Conservation (phyloP, 37 sponge, comb jelly and placozoan genomes). For the Petrosia ficiformis region DNA sequence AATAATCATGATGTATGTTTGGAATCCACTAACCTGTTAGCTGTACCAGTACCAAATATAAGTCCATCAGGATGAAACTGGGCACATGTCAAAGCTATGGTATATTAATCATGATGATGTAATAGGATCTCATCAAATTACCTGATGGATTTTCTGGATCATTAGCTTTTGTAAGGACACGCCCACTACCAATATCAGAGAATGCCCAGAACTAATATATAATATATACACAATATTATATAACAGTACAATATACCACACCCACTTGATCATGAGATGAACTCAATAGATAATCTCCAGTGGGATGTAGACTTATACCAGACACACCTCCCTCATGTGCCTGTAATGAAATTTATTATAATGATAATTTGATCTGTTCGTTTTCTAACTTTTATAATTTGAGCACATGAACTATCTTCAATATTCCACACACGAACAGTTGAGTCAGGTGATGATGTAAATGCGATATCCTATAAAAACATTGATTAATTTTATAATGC, state of each 20-base stretch:
- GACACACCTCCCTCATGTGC: constrained; percentile 91
- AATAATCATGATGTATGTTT: no score
- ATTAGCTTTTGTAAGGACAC: constrained; percentile 69
- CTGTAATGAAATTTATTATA: constrained; percentile 23
- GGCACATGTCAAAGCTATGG: constrained; percentile 87
- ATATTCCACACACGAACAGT: constrained; percentile 87
- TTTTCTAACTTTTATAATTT: constrained; percentile 65
- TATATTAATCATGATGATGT: neutral
- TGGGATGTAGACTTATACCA: constrained; percentile 96
- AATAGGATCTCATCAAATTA: constrained; percentile 12
- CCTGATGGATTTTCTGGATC: constrained; percentile 41
- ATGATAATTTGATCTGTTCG: neutral
- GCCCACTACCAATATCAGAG: constrained; percentile 86
- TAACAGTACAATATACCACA: constrained; percentile 5
- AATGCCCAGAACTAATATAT: constrained; percentile 89
- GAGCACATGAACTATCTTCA: constrained; percentile 31
- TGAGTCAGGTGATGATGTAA: constrained; percentile 91
- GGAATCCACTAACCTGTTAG: constrained; percentile 81
- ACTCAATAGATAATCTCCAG: constrained; percentile 92
- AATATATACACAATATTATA: neutral
- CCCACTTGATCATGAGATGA: constrained; percentile 81
- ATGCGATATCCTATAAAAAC: constrained; percentile 55
- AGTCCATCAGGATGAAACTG: constrained; percentile 99
- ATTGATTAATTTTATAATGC: neutral
- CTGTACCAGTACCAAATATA: constrained; percentile 98